Evolutionary conservation across 2,113 vertebrate species (phyloP).

Genomic region (Salvelinus alpinus): DNA sequence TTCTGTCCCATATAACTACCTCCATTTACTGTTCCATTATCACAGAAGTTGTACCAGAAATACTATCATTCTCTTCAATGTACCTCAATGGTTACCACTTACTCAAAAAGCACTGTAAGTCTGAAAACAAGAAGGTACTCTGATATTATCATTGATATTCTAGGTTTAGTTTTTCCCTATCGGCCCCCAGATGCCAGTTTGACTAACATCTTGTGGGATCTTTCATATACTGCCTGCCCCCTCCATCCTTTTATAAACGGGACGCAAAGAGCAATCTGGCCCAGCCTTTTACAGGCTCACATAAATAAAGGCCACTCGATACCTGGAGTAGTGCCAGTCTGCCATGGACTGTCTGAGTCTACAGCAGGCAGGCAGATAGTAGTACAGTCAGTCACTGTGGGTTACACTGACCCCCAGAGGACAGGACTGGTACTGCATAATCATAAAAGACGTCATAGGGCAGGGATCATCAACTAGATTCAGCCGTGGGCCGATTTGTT

Average conservation of each 20-base stretch:
- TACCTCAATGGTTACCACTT: background rate
- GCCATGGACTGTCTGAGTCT: slow-evolving; percentile 9
- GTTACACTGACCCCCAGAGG: slow-evolving; percentile 49
- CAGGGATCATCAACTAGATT: no score
- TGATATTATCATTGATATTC: background rate
- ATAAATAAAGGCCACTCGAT: slow-evolving; percentile 27
- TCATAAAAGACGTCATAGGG: no score
- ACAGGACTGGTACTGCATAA: background rate
- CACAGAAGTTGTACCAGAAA: background rate
- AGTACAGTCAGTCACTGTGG: slow-evolving; percentile 10
- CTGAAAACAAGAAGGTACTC: background rate
- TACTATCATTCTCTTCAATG: background rate
- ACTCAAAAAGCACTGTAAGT: background rate
- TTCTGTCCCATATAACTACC: background rate
- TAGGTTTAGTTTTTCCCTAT: background rate
- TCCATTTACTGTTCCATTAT: background rate
- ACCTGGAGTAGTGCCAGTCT: slow-evolving; percentile 24
- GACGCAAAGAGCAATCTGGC: background rate
- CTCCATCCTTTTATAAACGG: background rate
- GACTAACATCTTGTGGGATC: background rate
- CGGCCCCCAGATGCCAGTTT: background rate
- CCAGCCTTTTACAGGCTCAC: slow-evolving; percentile 1
- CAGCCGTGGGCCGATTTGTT: no score
- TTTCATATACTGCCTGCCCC: background rate
- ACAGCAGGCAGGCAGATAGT: background rate